Percentiles rank a stretch among this genome's conserved stretches.
Conservation (phyloP, 2,113 vertebrate species). For the Erinaceus europaeus region DNA sequence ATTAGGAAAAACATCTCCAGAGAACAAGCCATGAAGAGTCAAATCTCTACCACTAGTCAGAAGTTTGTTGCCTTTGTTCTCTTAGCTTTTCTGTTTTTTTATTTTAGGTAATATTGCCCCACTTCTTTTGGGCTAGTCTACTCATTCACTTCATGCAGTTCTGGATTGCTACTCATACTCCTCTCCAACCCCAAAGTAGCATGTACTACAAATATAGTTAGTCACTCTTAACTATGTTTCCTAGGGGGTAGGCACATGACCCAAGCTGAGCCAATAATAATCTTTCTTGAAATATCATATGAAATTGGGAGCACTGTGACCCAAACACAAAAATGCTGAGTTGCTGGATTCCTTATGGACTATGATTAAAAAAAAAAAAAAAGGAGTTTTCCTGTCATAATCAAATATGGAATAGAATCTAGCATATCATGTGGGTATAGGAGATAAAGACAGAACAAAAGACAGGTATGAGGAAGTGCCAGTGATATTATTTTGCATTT, state of each 20-base stretch:
- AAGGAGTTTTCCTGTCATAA: not conserved
- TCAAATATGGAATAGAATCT: not conserved
- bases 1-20: not conserved
- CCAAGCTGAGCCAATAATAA: not conserved
- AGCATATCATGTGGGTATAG: not conserved
- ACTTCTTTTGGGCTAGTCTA: not conserved
- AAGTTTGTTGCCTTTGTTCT: not conserved
- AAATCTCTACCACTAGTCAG: not conserved
- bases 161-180: not conserved
- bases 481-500: no score
- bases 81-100: not conserved
- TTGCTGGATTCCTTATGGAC: conserved; percentile 1
- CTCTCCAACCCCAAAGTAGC: not conserved
- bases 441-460: not conserved
- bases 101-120: not conserved
- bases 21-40: not conserved
- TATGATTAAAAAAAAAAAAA: conserved; percentile 4
- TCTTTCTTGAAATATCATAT: not conserved
- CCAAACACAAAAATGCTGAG: not conserved
- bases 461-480: not conserved
- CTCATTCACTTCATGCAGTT: not conserved
- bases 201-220: not conserved
- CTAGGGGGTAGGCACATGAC: not conserved
- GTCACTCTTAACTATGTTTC: not conserved
- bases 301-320: not conserved